Base-by-base conservation (phyloP, 2,113 vertebrate species). In the Tonatia bakeri region DNA sequence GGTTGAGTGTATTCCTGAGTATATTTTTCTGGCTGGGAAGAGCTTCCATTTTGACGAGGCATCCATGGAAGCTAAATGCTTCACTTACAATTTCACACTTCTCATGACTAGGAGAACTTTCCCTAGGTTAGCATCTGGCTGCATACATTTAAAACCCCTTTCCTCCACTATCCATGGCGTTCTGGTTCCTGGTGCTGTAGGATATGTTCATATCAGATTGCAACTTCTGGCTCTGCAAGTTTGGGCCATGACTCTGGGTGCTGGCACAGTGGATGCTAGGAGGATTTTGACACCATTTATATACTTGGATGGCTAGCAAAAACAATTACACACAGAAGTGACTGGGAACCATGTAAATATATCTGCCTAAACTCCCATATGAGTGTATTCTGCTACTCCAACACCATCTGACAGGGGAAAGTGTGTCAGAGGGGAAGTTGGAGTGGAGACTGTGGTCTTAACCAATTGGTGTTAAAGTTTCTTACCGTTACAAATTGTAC, bases 231-330 rank as follows among this genome's bases (percentile, higher is more conserved):
- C 50, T 56, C 86, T 88, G 70, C 40, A 43, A 43, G 61, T 83
- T 92, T 75, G 69, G 72, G 65, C 65, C 33, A 50, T 90, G 81
- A 84, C 69, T 90, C 56, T 36, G 77, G 59, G 43, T 92, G 65
- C 43, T 92, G 80, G 52, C 76, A 75, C 22, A n/a, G 76, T 69
- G 24, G 50, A 50, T 59, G 45, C 59, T 84, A 28, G 33, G 59
- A 95, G 47, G 8, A 54, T 64, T 90, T 52, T 86, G 52, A 22
- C 47, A 95, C 31, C 13, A 77, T 59, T 67, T 70, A 59, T 70
- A 52, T 90, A 69, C 75, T 83, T 95, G 70, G 36, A 83, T 92
- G 72, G 52, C 59, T 50, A 87, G 89, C 47, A 83, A 87, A 96
- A 91, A 67, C n/a, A 88, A 61, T 56, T 88, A 70, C 14, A 45